phyloP scores from a whole-genome alignment of 2,888 invertebrate genomes.

The Aspidiotus rigidus region DNA sequence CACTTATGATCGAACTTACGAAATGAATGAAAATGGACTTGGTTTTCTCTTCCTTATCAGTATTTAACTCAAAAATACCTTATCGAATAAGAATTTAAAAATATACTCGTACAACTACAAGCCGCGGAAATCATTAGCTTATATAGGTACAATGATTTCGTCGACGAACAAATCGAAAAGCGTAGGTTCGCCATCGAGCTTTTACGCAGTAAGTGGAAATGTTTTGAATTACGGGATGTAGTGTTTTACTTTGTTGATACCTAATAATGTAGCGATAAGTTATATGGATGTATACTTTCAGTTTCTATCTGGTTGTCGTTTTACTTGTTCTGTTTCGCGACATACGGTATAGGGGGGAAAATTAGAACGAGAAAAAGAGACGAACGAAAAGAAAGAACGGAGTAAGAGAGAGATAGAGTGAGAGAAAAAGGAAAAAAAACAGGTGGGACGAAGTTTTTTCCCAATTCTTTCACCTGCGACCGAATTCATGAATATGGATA shows the following conservation, averaged over 20 bases:
- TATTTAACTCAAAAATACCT: too few species aligned
- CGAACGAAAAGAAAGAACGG: background rate
- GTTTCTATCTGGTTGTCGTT: background rate
- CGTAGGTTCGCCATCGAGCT: too few species aligned
- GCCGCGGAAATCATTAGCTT: too few species aligned
- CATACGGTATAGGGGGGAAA: conserved; percentile 25
- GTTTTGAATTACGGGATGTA: background rate
- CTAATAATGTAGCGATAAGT: background rate
- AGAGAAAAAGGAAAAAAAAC: conserved; percentile 7
- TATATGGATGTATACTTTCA: background rate
- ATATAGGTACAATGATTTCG: too few species aligned
- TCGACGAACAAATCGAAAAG: too few species aligned
- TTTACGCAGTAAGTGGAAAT: too few species aligned
- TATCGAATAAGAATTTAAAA: too few species aligned
- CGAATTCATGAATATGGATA: conserved; percentile 33
- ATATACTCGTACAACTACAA: too few species aligned
- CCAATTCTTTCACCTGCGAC: conserved; percentile 33
- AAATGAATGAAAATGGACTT: too few species aligned
- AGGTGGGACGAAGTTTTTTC: conserved; percentile 29
- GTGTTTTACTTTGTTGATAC: background rate
- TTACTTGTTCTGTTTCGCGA: conserved; percentile 6
- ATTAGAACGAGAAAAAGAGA: conserved; percentile 4
- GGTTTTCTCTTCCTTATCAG: too few species aligned
- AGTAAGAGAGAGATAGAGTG: too few species aligned
- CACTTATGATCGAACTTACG: too few species aligned